phyloP scores from a whole-genome alignment of 2,113 vertebrate species.

The Prunella himalayana region DNA sequence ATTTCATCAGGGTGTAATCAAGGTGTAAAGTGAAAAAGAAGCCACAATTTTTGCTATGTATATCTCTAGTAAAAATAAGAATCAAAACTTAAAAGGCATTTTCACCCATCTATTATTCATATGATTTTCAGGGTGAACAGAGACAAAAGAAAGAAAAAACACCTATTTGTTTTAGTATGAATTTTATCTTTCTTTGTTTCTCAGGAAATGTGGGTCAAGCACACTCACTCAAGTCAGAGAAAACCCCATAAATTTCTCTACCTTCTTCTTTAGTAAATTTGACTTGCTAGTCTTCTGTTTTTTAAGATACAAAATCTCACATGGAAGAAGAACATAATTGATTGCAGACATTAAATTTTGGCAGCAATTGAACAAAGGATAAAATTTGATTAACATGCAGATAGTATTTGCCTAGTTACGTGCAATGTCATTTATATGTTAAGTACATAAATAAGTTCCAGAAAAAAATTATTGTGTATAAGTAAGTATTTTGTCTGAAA shows the following conservation, averaged over 20 bases:
- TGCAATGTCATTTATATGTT: neutral
- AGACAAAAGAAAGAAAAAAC: neutral
- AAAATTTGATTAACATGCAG: neutral
- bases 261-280: neutral
- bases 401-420: neutral
- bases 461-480: neutral
- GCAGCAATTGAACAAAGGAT: neutral
- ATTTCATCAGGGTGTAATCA: neutral
- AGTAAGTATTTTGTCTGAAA: neutral
- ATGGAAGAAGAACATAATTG: neutral
- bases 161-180: neutral
- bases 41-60: neutral
- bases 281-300: neutral
- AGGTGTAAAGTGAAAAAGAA: neutral
- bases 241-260: neutral
- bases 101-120: neutral
- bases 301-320: neutral
- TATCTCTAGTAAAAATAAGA: neutral
- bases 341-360: neutral
- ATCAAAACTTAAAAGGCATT: neutral
- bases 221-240: neutral
- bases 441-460: neutral
- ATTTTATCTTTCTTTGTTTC: neutral
- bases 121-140: neutral
- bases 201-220: neutral